A percentile compares a stretch with the other conserved stretches of the same genome.
Evolutionary conservation across 2,888 invertebrate species (phyloP).

Genomic region (Euclidia mi): DNA sequence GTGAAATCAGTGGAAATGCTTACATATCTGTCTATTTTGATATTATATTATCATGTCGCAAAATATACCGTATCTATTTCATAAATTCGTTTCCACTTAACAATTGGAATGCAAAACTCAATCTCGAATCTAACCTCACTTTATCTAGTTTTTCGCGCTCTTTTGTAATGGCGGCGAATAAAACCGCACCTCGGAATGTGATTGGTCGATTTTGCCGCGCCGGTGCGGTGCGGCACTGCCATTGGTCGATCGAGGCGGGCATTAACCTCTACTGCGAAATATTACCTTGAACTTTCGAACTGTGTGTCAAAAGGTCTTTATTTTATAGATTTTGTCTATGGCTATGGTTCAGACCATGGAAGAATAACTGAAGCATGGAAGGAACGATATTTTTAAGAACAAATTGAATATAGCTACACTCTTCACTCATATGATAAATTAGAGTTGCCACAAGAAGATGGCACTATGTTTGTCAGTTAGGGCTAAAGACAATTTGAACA

Average conservation of each 20-base stretch:
- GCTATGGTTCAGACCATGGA: slow-evolving; percentile 11
- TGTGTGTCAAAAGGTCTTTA: slow-evolving; percentile 44
- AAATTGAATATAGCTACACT: too few species aligned
- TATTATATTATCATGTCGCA: too few species aligned
- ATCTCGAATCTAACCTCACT: slow-evolving; percentile 50
- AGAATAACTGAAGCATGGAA: too few species aligned
- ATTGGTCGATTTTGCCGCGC: slow-evolving; percentile 59
- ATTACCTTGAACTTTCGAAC: slow-evolving; percentile 67
- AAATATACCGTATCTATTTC: too few species aligned
- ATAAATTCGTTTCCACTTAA: neutral
- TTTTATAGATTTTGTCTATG: slow-evolving; percentile 27
- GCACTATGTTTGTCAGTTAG: too few species aligned
- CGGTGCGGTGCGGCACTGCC: slow-evolving; percentile 43
- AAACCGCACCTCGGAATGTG: slow-evolving; percentile 43
- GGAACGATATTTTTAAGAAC: too few species aligned
- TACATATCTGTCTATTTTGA: too few species aligned
- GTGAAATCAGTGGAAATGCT: too few species aligned
- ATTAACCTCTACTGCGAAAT: slow-evolving; percentile 57
- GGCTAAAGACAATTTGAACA: too few species aligned
- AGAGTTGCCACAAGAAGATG: too few species aligned
- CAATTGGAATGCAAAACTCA: slow-evolving; percentile 35
- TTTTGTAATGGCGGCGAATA: slow-evolving; percentile 56
- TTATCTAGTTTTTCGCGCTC: slow-evolving; percentile 49
- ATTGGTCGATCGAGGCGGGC: slow-evolving; percentile 64
- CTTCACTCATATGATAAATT: too few species aligned